These are phyloP conservation scores for Chlamydotis undulata DNA, from an alignment of 2,113 vertebrate species.

Conservation along the genomic window DNA sequence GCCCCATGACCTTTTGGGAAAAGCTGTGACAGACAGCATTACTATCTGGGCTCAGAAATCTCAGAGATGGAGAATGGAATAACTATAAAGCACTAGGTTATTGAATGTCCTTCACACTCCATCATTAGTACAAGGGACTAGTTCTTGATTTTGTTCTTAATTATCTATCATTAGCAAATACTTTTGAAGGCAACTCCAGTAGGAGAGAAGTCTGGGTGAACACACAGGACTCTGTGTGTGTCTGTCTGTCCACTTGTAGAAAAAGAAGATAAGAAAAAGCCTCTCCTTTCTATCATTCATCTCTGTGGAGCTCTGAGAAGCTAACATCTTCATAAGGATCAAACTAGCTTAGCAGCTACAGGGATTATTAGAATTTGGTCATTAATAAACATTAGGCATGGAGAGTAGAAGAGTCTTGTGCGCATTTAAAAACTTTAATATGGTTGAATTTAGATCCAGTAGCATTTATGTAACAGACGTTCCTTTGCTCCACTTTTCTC, in stretches of 20 bases:
- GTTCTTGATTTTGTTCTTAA: background rate
- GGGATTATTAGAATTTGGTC: background rate
- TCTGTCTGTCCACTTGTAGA: background rate
- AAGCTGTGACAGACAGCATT: background rate
- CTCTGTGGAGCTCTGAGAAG: background rate
- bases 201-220: background rate
- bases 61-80: background rate
- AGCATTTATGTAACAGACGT: background rate
- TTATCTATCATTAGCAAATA: background rate
- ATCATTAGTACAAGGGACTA: background rate
- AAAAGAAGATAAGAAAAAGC: background rate
- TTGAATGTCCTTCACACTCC: background rate
- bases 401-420: background rate
- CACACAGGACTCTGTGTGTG: background rate
- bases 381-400: background rate
- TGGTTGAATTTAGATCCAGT: background rate
- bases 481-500: background rate
- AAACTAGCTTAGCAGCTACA: background rate
- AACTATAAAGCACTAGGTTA: background rate
- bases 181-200: background rate
- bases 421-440: background rate
- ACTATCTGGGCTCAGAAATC: background rate
- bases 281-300: background rate
- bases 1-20: background rate
- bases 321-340: background rate